Evolutionary conservation across 2,797 vertebrate species (phyloP).

Genomic region (Odontamblyopus rebecca): DNA sequence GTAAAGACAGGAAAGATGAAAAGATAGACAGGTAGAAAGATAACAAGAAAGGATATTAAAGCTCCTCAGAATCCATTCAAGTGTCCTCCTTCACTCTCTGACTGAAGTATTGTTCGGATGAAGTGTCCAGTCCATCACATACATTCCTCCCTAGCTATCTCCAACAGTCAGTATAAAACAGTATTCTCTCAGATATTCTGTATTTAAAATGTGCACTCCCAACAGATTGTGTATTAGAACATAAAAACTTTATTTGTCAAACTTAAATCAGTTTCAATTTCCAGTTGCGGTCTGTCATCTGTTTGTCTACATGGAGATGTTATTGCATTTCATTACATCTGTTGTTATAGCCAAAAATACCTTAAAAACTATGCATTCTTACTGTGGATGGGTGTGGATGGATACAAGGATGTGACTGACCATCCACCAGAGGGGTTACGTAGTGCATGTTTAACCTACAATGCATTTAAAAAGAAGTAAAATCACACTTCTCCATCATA

Average conservation of each 20-base stretch:
- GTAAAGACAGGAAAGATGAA: too few relatives aligned
- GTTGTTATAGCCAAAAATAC: not conserved
- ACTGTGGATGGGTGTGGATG: not conserved
- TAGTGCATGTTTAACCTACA: not conserved
- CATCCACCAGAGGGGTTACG: too few relatives aligned
- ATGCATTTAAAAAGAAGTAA: not conserved
- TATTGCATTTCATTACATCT: not conserved
- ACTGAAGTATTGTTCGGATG: too few relatives aligned
- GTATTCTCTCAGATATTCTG: not conserved
- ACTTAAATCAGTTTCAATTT: not conserved
- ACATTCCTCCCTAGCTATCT: too few relatives aligned
- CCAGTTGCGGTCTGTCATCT: too few relatives aligned
- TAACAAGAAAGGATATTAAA: too few relatives aligned
- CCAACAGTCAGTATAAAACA: too few relatives aligned
- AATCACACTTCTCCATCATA: not conserved
- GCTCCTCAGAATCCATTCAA: too few relatives aligned
- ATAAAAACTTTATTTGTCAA: not conserved
- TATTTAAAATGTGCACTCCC: not conserved
- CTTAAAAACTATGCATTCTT: not conserved
- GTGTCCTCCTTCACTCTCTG: too few relatives aligned
- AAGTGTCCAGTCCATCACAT: too few relatives aligned
- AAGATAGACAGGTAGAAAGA: too few relatives aligned
- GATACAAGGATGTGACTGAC: not conserved
- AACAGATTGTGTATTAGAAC: not conserved
- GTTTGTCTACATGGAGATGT: not conserved